phyloP scores from a whole-genome alignment of 2,113 vertebrate genomes.

The Tylochromis polylepis region DNA sequence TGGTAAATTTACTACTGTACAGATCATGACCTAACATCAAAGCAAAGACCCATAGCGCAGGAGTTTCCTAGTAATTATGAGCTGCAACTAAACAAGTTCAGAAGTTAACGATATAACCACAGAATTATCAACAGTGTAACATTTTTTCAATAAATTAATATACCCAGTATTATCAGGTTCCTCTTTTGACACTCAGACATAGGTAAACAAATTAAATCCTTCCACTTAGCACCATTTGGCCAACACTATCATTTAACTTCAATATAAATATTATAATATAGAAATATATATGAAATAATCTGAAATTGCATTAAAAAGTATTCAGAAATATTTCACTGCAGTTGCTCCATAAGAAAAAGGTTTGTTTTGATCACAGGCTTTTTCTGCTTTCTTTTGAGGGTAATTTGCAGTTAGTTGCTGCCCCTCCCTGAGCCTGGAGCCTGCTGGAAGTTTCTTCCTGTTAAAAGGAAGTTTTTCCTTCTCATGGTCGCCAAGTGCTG shows the following conservation, averaged over 20 bases:
- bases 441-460: accelerated
- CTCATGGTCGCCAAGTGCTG: accelerated
- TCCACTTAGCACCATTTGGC: not conserved
- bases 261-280: not conserved
- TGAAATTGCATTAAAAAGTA: not conserved
- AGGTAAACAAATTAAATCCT: not conserved
- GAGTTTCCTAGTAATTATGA: not conserved
- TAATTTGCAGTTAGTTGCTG: not conserved
- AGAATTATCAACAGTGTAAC: not conserved
- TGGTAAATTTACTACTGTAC: not conserved
- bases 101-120: not conserved
- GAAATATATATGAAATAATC: not conserved
- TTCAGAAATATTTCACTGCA: not conserved
- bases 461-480: not conserved
- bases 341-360: not conserved
- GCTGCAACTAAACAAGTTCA: not conserved
- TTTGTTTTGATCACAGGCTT: not conserved
- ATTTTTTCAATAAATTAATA: accelerated
- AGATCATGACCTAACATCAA: not conserved
- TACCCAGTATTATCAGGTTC: not conserved
- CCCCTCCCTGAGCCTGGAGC: not conserved
- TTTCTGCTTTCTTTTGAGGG: not conserved
- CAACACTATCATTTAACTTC: not conserved
- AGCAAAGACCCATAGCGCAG: not conserved
- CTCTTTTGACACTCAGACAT: not conserved